A percentile compares a stretch with the other conserved stretches of the same genome.
Evolutionary conservation across 2,113 vertebrate genomes (phyloP).

Genomic region (Tachysurus fulvidraco): DNA sequence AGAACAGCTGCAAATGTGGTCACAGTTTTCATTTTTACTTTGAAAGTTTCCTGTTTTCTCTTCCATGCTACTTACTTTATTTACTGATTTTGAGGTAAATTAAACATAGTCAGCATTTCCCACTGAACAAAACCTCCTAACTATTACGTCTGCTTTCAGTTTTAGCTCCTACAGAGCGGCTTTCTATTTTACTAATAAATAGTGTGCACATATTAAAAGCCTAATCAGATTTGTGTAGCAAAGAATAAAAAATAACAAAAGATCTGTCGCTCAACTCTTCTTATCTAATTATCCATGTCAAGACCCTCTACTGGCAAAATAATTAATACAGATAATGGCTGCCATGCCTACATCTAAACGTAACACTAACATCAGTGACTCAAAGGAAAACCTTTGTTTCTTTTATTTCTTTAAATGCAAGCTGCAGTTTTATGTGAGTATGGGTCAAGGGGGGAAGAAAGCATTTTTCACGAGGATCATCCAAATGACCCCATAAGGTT

Average conservation of each 20-base stretch:
- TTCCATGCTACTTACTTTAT: neutral
- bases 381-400: neutral
- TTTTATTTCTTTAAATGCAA: no score
- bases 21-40: neutral
- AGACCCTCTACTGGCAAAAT: neutral
- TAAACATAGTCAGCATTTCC: neutral
- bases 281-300: neutral
- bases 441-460: no score
- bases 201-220: neutral
- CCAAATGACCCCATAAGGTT: neutral
- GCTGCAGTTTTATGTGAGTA: no score
- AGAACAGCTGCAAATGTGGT: constrained; percentile 23
- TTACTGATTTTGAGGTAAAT: constrained; percentile 6
- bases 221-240: neutral
- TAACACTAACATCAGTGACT: neutral
- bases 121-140: neutral
- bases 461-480: neutral
- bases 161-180: neutral
- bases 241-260: neutral
- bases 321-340: neutral
- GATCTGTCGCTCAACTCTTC: neutral
- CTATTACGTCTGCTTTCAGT: neutral
- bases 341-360: neutral
- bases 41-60: neutral
- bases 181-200: neutral